Base-by-base conservation (phyloP, 53 echinoderm and acorn worm species). In the Henricia sp. region DNA sequence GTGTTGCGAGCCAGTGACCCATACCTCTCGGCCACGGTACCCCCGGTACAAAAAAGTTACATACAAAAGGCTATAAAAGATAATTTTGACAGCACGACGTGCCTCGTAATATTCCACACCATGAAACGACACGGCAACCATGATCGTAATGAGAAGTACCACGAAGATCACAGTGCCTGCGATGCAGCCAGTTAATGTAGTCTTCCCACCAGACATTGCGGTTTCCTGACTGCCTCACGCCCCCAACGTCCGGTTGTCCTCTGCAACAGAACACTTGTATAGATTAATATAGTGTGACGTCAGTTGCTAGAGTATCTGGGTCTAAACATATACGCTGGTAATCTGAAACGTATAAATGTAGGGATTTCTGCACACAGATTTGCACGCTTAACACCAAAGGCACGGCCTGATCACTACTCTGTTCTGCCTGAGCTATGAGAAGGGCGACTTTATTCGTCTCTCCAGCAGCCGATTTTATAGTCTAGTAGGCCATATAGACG, bases 81-180 rank as follows among this genome's bases (percentile, higher is more conserved):
- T n/a, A n/a, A n/a, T 4, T 13, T 28, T 24, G 23, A 73, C 3
- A 4, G 30, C 32, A 77, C 56, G 4, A 63, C 74, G 50, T 65
- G 86, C 91, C 87, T 91, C 83, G 62, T 91, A 69, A 53, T 80
- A 91, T 26, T 87, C 91, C 51, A 91, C 82, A 23, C 91, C 91
- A 6, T 82, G 40, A 36, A 87, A 91, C 10, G 87, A 62, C 27
- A 71, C 34, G 17, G 69, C 82, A 2, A 91, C 70, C 55, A 91
- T 35, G 20, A 87, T 64, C 32, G 72, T 67, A 21, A 57, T 70
- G 35, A 91, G 74, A 2, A 82, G 17, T 25, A 82, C 57, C 14
- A 72, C 55, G n/a, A 34, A 12, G 16, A 78, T 38, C 4, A 23
- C 36, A 12, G 71, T 12, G 14, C n/a, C 41, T 16, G 21, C 26